A percentile compares a stretch with the other conserved stretches of the same genome.
Evolutionary conservation across 2,113 vertebrate genomes (phyloP).

Genomic region (Cebus imitator): DNA sequence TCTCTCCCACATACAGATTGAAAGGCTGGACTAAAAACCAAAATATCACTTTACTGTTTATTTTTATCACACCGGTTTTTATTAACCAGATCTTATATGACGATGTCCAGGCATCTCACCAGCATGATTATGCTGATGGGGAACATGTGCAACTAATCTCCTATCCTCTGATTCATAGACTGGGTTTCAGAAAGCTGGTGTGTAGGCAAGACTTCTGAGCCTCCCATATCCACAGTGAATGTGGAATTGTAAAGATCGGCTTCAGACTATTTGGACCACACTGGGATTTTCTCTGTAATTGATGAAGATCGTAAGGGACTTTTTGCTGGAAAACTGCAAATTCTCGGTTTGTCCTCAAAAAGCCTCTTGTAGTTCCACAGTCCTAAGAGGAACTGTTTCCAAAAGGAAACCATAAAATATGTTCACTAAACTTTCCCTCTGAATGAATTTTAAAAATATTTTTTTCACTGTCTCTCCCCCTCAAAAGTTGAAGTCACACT

Average conservation of each 20-base stretch:
- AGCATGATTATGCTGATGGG: conserved; percentile 66
- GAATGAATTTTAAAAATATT: neutral
- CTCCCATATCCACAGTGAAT: neutral
- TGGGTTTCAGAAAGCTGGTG: conserved; percentile 50
- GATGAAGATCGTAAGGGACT: neutral
- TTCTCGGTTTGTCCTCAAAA: conserved; percentile 24
- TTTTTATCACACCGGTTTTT: conserved; percentile 77
- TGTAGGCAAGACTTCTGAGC: conserved; percentile 47
- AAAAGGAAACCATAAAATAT: conserved; percentile 28
- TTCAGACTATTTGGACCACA: conserved; percentile 59
- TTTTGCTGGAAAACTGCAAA: conserved; percentile 46
- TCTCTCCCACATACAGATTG: conserved; percentile 35
- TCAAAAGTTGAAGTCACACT: neutral
- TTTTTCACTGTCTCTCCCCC: neutral
- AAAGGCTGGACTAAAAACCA: conserved; percentile 63
- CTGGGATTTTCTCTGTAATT: conserved; percentile 44
- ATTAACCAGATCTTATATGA: conserved; percentile 71
- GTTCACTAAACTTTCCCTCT: conserved; percentile 34
- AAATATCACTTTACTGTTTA: conserved; percentile 77
- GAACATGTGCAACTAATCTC: conserved; percentile 70
- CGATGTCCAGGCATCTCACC: conserved; percentile 67
- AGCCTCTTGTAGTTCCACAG: neutral
- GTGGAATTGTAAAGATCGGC: conserved; percentile 47
- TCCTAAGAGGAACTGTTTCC: neutral
- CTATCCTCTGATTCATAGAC: conserved; percentile 44